Base-by-base conservation (phyloP, 2,113 vertebrate species). In the Lophochroa leadbeateri region DNA sequence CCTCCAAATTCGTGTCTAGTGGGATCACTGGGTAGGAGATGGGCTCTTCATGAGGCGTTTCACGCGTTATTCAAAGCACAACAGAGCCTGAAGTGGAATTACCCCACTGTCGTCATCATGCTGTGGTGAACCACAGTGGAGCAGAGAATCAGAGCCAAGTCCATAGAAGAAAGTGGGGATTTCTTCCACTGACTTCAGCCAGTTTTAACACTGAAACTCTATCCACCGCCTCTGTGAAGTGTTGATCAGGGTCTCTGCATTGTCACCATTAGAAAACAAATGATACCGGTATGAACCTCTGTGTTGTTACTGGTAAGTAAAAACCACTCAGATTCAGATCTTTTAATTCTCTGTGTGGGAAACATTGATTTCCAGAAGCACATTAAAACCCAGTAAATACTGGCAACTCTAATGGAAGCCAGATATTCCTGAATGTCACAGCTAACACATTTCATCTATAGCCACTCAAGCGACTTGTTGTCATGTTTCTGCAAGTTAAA, bases 181-280 rank as follows among this genome's bases (percentile, higher is more conserved):
- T 88, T 78, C 58, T 82, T 44, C 33, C 43, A 63, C 3, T 4
- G 64, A 43, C 29, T 71, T 67, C 21, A 78, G 43, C 46, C 60
- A 70, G 52, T 10, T 71, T 91, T 39, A 39, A 46, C 28, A 11
- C 3, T 28, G 25, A 2, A 52, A 37, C 31, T 64, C 49, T 47
- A 4, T 11, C 37, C 17, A 43, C 2, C n/a, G 68, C 2, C 57
- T 43, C 41, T 0, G 0, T 52, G 28, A 77, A 27, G 20, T 18
- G 13, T 17, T 43, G 33, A 82, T 29, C 1, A 2, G 86, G 28
- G 28, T 58, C 24, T 72, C 49, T 53, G 44, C 18, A 28, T 70
- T 83, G 49, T 39, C 13, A 2, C 53, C 4, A 1, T 47, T n/a
- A 67, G 49, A 77, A 35, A 86, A 64, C 13, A 43, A 68, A 20